phyloP scores from a whole-genome alignment of 1,140 invertebrate species.

The Charaxes varanes region DNA sequence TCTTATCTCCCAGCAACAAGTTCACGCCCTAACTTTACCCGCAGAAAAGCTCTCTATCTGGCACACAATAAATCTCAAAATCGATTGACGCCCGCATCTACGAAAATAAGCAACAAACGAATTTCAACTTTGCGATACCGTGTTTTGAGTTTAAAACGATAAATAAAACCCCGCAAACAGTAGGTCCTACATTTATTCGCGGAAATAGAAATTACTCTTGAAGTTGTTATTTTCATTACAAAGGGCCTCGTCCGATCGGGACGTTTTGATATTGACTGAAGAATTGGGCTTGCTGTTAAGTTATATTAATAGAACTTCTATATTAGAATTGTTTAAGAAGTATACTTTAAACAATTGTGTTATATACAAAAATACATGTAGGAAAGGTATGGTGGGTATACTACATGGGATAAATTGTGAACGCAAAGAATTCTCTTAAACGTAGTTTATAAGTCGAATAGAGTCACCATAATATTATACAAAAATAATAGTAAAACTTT shows the following conservation, averaged over 20 bases:
- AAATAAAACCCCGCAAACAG: slow-evolving; percentile 9
- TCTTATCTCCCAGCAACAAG: slow-evolving; percentile 23
- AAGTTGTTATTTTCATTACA: slow-evolving; percentile 28
- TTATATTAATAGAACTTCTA: slow-evolving; percentile 17
- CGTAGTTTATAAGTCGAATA: too few species aligned
- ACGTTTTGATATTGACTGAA: slow-evolving; percentile 12
- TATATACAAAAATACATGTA: too few species aligned
- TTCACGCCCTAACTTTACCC: slow-evolving; percentile 6
- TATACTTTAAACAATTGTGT: too few species aligned
- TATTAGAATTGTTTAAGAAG: too few species aligned
- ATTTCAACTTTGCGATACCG: slow-evolving; percentile 17
- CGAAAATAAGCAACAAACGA: slow-evolving; percentile 14
- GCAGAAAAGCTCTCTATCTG: slow-evolving; percentile 14
- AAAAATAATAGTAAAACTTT: too few species aligned
- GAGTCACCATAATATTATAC: too few species aligned
- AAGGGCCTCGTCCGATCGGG: slow-evolving; percentile 16
- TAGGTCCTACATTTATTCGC: slow-evolving; percentile 22
- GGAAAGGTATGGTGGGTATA: too few species aligned
- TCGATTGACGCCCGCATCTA: slow-evolving; percentile 1
- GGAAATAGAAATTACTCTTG: slow-evolving; percentile 30
- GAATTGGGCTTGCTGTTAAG: slow-evolving; percentile 10
- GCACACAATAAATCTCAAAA: slow-evolving; percentile 13
- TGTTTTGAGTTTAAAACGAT: slow-evolving; percentile 16
- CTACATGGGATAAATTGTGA: too few species aligned
- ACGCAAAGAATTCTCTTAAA: too few species aligned